phyloP scores from a whole-genome alignment of 2,113 vertebrate genomes.

The Mus musculus region GRCm39 chr10:105990501-105991000 shows the following conservation, averaged over 20 bases:
- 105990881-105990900: not conserved
- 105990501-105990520: constrained; percentile 66
- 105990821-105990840: not conserved
- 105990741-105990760: constrained; percentile 23
- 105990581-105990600: not conserved
- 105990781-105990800: not conserved
- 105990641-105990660: not conserved
- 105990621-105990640: not conserved
- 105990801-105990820: not conserved
- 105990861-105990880: constrained; percentile 28
- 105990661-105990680: not conserved
- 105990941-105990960: not conserved
- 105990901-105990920: not conserved
- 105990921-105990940: constrained; percentile 31
- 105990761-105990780: not conserved
- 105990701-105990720: constrained; percentile 17
- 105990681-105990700: not conserved
- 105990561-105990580: constrained; percentile 42
- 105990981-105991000: not conserved
- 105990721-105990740: not conserved
- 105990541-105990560: constrained; percentile 69
- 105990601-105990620: not conserved
- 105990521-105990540: constrained; percentile 32
- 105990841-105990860: constrained; percentile 29
- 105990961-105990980: not conserved